Conservation (phyloP, 2,113 vertebrate genomes). For the Colius striatus region DNA sequence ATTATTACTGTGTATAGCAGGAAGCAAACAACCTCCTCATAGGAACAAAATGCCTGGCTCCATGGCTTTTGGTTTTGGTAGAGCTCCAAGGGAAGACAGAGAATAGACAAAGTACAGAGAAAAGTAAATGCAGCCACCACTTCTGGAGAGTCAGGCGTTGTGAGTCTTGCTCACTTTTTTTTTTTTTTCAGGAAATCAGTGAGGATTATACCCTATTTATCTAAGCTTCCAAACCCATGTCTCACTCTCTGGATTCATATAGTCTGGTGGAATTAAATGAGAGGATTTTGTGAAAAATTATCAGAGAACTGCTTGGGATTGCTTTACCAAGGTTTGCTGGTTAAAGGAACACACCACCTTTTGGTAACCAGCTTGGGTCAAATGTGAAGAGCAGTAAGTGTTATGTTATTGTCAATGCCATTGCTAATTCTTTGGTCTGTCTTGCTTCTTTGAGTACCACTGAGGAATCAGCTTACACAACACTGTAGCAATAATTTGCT, state of each 20-base stretch:
- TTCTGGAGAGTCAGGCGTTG: not conserved
- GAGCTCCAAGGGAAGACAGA: not conserved
- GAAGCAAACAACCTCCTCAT: not conserved
- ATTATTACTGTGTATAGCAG: not conserved
- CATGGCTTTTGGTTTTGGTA: not conserved
- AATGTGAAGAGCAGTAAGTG: not conserved
- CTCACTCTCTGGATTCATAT: not conserved
- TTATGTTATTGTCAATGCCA: fast-evolving
- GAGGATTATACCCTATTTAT: not conserved
- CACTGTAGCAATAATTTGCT: not conserved
- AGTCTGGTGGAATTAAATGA: not conserved
- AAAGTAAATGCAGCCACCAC: not conserved
- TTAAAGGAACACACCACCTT: not conserved
- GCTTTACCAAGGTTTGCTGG: not conserved
- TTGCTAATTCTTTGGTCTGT: not conserved
- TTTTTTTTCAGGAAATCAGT: not conserved
- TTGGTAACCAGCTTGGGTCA: not conserved
- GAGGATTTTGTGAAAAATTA: not conserved
- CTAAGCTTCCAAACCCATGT: not conserved
- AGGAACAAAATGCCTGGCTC: not conserved
- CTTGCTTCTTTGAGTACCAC: not conserved
- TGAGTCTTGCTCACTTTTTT: not conserved
- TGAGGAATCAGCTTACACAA: not conserved
- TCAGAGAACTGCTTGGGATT: not conserved
- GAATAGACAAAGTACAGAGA: not conserved